Base-by-base conservation (phyloP, 2,888 invertebrate species). In the Drosophila helvetica region DNA sequence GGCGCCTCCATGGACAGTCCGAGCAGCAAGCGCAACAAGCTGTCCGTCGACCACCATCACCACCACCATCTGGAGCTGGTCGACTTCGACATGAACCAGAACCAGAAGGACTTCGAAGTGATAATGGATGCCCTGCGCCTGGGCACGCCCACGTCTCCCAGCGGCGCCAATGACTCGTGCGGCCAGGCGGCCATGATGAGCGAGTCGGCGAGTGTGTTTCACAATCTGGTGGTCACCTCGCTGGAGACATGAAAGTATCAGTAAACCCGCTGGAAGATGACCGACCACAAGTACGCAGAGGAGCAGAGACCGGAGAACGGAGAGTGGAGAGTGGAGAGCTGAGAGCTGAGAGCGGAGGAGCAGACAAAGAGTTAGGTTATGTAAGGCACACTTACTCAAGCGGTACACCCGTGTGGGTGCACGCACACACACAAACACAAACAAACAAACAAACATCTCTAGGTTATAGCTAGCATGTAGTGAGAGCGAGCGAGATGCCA, bases 161-260 rank as follows among this genome's bases (percentile, higher is more conserved):
- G 89, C 60, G 88, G 84, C 67, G 89, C 87, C 38, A 90, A 92
- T 77, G 93, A 93, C 86, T 93, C 93, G 63, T 95, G 95, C 86
- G 95, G 95, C 30, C 92, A 92, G 74, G 95, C 95, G 79, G 94
- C 94, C 52, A 94, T 94, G 84, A 93, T 95, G 92, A 94, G 93
- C 82, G 95, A 95, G 69, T 90, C 91, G 71, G 90, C 90, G 3
- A 90, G 89, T 67, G 90, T 92, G 52, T 92, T 92, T 70, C 92
- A 92, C 72, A 92, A 92, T 85, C 82, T 92, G 76, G 92, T 92
- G 19, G 92, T 92, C 7, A 92, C 92, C 51, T 92, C 92, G 45
- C 75, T 92, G 77, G 92, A 92, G 78, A 92, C 92, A 90, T 92
- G 91, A 92, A 91, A 86, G 86, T 92, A 90, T 78, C 91, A 92